Evolutionary conservation across 1,140 invertebrate genomes (phyloP).

Genomic region (Chironomus tepperi): DNA sequence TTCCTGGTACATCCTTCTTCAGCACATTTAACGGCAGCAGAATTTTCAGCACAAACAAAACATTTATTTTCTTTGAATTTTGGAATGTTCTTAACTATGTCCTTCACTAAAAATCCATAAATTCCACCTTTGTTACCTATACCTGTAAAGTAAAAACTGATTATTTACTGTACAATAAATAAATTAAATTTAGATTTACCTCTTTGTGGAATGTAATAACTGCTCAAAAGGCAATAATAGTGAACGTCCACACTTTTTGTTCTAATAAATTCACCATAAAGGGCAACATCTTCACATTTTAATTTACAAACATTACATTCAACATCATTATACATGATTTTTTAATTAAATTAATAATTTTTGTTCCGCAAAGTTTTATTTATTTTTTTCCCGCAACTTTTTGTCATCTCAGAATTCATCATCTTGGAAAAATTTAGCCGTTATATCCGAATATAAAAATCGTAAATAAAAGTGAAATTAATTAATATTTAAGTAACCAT

Average conservation of each 20-base stretch:
- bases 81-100: not conserved
- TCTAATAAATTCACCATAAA: not conserved
- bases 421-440: not conserved
- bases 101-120: not conserved
- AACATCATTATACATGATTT: not conserved
- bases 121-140: not conserved
- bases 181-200: not conserved
- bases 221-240: not conserved
- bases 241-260: not conserved
- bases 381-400: too few relatives aligned
- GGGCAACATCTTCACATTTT: not conserved
- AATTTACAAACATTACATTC: not conserved
- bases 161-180: not conserved
- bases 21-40: not conserved
- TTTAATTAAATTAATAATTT: not conserved
- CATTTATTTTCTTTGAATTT: not conserved
- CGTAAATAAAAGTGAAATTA: not conserved
- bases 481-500: not conserved
- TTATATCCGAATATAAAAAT: not conserved
- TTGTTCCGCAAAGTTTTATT: too few relatives aligned
- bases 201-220: not conserved
- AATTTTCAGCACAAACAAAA: not conserved
- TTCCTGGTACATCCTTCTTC: not conserved
- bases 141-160: not conserved
- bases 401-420: too few relatives aligned